These are phyloP conservation scores for Acrossocheilus fasciatus DNA, from an alignment of 2,797 vertebrate species.

Conservation along the genomic window DNA sequence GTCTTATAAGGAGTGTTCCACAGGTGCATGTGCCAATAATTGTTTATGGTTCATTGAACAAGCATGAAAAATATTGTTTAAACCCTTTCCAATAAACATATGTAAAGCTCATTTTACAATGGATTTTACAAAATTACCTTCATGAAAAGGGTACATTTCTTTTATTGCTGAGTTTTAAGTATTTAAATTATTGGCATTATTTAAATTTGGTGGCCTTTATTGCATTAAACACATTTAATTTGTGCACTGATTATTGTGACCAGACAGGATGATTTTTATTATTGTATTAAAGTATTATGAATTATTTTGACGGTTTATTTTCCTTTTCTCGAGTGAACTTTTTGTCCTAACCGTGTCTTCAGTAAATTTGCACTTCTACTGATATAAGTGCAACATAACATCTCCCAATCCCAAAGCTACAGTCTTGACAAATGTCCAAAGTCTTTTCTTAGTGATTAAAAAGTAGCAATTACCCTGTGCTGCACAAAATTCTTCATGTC, in stretches of 20 bases:
- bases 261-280: not conserved
- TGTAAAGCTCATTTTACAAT: not conserved
- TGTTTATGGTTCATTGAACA: not conserved
- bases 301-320: not conserved
- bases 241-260: not conserved
- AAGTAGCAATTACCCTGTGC: constrained; percentile 21
- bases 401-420: not conserved
- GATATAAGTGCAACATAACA: not conserved
- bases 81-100: not conserved
- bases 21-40: not conserved
- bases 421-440: constrained; percentile 19
- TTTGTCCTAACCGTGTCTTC: not conserved
- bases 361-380: not conserved
- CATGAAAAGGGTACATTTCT: not conserved
- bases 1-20: not conserved
- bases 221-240: not conserved
- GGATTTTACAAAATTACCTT: not conserved
- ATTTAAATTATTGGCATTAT: not conserved
- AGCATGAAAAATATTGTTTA: not conserved
- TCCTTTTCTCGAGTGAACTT: too few species aligned
- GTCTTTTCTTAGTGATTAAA: constrained; percentile 19
- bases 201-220: not conserved
- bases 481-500: not conserved
- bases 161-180: not conserved
- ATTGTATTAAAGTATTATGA: not conserved